Percentiles rank a stretch among this genome's conserved stretches.
Conservation (phyloP, 1,140 invertebrate species). For the Neotoxoptera formosana region DNA sequence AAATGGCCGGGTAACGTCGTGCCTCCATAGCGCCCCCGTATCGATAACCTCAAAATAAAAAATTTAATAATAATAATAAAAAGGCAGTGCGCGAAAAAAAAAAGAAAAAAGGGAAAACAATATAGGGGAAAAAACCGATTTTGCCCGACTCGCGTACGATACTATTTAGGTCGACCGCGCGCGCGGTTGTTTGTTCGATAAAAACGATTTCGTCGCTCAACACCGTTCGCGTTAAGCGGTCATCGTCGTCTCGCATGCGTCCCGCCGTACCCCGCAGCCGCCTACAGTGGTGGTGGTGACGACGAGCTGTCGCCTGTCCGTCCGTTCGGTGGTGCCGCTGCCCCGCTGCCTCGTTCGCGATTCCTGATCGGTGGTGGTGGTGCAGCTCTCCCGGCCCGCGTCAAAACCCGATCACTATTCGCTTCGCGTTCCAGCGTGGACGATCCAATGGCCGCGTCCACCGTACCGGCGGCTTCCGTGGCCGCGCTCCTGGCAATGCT, state of each 20-base stretch:
- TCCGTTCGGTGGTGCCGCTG: not conserved
- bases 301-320: not conserved
- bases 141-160: not conserved
- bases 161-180: constrained; percentile 31
- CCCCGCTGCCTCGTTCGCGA: not conserved
- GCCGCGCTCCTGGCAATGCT: not conserved
- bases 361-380: not conserved
- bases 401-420: not conserved
- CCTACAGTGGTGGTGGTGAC: not conserved
- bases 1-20: constrained; percentile 22
- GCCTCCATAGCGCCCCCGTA: not conserved
- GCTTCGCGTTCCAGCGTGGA: not conserved
- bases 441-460: not conserved
- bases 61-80: not conserved
- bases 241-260: constrained; percentile 44
- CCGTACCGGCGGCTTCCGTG: not conserved
- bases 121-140: constrained; percentile 13
- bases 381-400: not conserved
- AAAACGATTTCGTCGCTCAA: not conserved
- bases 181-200: constrained; percentile 52
- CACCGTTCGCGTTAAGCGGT: constrained; percentile 35
- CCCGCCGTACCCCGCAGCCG: not conserved
- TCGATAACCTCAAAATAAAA: constrained; percentile 49
- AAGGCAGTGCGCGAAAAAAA: constrained; percentile 46
- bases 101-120: constrained; percentile 10